These are phyloP conservation scores for Actinia equina DNA, from an alignment of 64 coral and sea anemone species.

Conservation along the genomic window DNA sequence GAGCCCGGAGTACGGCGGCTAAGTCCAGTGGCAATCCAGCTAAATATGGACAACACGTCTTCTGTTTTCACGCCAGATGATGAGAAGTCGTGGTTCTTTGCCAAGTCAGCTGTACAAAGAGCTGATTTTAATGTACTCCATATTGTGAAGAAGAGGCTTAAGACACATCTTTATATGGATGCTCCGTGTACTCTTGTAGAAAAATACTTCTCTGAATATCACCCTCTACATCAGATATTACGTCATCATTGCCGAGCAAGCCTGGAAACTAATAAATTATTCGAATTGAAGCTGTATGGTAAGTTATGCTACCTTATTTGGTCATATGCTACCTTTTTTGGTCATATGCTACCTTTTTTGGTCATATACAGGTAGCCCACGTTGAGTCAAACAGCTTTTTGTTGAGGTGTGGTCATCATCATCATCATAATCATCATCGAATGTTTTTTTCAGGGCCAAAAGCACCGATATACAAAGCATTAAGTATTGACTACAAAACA, in stretches of 20 bases:
- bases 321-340: too few species aligned
- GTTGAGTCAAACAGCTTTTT: too few species aligned
- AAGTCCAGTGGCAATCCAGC: conserved; percentile 81
- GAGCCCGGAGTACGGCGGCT: conserved; percentile 65
- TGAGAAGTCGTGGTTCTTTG: conserved; percentile 90
- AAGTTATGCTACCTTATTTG: not conserved
- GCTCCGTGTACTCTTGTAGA: conserved; percentile 80
- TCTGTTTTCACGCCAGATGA: conserved; percentile 70
- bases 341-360: too few species aligned
- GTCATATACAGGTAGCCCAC: too few species aligned
- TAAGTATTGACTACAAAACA: conserved; percentile 77
- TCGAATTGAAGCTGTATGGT: conserved; percentile 94
- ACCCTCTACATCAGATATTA: conserved; percentile 83
- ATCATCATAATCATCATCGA: too few species aligned
- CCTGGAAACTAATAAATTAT: conserved; percentile 91
- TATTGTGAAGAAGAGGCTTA: conserved; percentile 74
- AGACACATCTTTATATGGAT: conserved; percentile 82
- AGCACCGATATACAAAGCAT: conserved; percentile 83
- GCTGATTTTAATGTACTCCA: conserved; percentile 91
- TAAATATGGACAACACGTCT: conserved; percentile 56
- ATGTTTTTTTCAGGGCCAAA: conserved; percentile 45
- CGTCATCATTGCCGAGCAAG: conserved; percentile 78
- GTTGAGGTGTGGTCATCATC: too few species aligned
- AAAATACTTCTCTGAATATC: conserved; percentile 87
- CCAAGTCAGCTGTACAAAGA: conserved; percentile 89